These are phyloP conservation scores for Episyrphus balteatus DNA, from an alignment of 1,140 invertebrate genomes.

Conservation along the genomic window DNA sequence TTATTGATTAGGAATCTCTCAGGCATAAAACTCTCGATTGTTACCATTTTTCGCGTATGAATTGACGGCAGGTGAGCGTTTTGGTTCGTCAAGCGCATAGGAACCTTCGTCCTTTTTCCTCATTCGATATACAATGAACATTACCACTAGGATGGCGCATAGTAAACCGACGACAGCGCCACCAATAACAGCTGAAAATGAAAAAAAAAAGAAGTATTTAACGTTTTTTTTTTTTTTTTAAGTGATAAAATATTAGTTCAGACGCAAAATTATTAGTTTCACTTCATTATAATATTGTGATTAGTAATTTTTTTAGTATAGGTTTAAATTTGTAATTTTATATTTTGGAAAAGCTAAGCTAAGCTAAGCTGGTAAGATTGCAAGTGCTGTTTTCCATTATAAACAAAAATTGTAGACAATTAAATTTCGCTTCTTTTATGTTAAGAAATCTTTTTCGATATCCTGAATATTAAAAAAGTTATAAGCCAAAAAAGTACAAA, in stretches of 20 bases:
- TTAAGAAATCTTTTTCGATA: no score
- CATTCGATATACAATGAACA: conserved; percentile 99
- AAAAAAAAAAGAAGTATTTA: neutral
- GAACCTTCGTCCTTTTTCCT: conserved; percentile 99
- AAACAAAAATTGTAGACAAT: no score
- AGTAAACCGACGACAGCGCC: conserved; percentile 94
- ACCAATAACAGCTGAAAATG: conserved; percentile 85
- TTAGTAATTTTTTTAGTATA: neutral
- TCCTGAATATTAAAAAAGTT: no score
- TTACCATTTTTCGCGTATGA: conserved; percentile 81
- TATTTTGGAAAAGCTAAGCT: no score
- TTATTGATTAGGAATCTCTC: conserved; percentile 43
- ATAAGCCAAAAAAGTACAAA: no score
- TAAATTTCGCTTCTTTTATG: no score
- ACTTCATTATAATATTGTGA: neutral
- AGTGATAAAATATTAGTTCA: neutral
- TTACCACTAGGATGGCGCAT: conserved; percentile 94
- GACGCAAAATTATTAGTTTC: neutral
- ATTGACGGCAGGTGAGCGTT: conserved; percentile 79
- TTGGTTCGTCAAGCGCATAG: conserved; percentile 94
- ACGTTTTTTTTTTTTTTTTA: neutral
- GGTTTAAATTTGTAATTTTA: neutral
- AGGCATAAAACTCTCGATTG: conserved; percentile 91
- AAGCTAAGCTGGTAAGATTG: no score
- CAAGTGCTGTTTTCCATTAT: no score